phyloP scores from a whole-genome alignment of 2,888 invertebrate genomes.

The Archips xylosteana region DNA sequence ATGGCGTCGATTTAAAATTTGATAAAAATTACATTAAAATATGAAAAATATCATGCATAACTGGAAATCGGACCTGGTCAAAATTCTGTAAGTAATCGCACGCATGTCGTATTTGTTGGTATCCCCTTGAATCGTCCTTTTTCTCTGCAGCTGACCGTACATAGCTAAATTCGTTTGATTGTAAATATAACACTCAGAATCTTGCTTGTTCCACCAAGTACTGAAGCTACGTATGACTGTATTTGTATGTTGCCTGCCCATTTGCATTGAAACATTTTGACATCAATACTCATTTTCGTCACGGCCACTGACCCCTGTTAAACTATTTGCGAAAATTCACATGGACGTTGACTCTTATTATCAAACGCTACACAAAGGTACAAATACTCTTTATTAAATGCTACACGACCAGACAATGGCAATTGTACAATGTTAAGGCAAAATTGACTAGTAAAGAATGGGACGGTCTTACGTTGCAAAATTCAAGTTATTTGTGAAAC shows the following conservation, averaged over 20 bases:
- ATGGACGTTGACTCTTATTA: not conserved
- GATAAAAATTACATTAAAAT: too few relatives aligned
- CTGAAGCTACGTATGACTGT: too few relatives aligned
- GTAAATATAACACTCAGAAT: too few relatives aligned
- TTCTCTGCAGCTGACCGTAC: too few relatives aligned
- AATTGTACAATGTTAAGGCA: not conserved
- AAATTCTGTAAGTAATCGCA: too few relatives aligned
- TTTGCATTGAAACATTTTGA: not conserved
- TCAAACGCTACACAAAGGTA: not conserved
- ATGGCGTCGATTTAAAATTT: too few relatives aligned
- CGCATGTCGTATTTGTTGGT: too few relatives aligned
- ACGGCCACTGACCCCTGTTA: constrained; percentile 1
- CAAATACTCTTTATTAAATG: not conserved
- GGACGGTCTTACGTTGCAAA: not conserved
- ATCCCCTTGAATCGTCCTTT: too few relatives aligned
- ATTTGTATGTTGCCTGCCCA: not conserved
- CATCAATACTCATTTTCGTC: not conserved
- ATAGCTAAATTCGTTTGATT: too few relatives aligned
- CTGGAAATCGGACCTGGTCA: not conserved
- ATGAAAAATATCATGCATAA: too few relatives aligned
- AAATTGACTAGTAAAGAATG: not conserved
- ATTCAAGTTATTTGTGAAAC: not conserved
- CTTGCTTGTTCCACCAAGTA: too few relatives aligned
- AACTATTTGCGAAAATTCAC: constrained; percentile 8
- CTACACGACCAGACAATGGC: not conserved